Evolutionary conservation across 2,888 invertebrate genomes (phyloP), one percentile per base, ranked within the genome.

Genomic region (Agonum fuliginosum): DNA sequence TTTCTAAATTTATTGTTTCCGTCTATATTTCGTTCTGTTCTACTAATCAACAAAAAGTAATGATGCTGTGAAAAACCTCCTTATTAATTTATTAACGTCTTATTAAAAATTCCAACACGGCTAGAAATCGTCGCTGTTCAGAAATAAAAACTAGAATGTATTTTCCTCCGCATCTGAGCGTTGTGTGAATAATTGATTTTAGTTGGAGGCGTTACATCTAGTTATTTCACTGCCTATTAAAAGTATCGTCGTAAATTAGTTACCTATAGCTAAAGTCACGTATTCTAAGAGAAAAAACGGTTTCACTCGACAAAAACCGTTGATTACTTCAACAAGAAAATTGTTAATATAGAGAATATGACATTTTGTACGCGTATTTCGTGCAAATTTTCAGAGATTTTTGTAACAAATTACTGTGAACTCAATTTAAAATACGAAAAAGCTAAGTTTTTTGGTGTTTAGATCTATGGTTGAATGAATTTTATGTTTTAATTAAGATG

Each of bases 81-180:
- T 70, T 69, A 69, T 70, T 70, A 77, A 67, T 67, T 41, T 67
- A 75, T 75, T 24, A 75, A 67, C 46, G 58, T 54, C 70, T 58
- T 70, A 70, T 69, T 77, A 77, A 77, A 70, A 77, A 77, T 77
- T 77, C 77, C 77, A 70, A 51, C 77, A 77, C 70, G 54, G 43
- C 24, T 65, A 41, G 58, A 41, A 62, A 54, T 58, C 41, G 58
- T 34, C 20, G 43, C 12, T n/a, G 43, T 22, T 14, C 20, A 70
- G 37, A 77, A 77, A 77, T 54, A 72, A 72, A 72, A 54, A 70
- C 19, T 12, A 22, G 19, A 74, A 34, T 48, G 43, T 51, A 37
- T 54, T 77, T 74, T 74, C 58, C 24, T 37, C 14, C 17, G 22
- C 37, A 69, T 48, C 46, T 74, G 19, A 2, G 19, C 8, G 6